Base-by-base conservation (phyloP, 1,140 invertebrate genomes). In the Drosophila melanogaster region DNA sequence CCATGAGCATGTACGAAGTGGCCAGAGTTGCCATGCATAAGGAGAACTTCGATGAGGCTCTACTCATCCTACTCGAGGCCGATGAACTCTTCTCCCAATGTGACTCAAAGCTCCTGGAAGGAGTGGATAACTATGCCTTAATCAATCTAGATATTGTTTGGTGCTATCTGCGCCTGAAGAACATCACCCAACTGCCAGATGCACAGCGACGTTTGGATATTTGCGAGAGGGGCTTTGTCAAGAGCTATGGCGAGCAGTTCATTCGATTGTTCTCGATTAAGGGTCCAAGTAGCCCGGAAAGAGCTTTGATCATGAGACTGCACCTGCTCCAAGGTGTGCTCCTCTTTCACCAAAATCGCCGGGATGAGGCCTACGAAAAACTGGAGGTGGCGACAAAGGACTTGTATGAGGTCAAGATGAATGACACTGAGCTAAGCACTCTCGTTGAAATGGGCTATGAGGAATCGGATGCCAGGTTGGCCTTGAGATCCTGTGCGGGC, bases 101-200 rank as follows among this genome's bases (percentile, higher is more conserved):
- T 79, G 93, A 95, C 54, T 94, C 95, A 0, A 92, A 93, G 22
- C 92, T 97, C 38, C 92, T 97, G 17, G 93, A 94, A 55, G 90
- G 93, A 1, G 96, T 96, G 24, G 96, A 97, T 91, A 97, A 97
- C 84, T 96, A 95, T 93, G 96, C 95, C 0, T 92, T 97, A 0
- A 92, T 97, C 2, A 96, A 96, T 92, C 92, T 97, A 75, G 96
- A 97, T 90, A 96, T 97, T 77, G 95, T 95, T 1, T 97, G 96
- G 96, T 96, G 96, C 91, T 97, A 97, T 93, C 93, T 97, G 19
- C 94, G 94, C 84, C 92, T 97, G 3, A 91, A 92, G 79, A 96
- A 94, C 85, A 93, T 97, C 15, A 93, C 93, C 12, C 94, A 96
- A 60, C 90, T 96, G 37, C 95, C 95, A 15, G 95, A 97, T 92